phyloP scores from a whole-genome alignment of 2,113 vertebrate species.

The Arizona elegans region DNA sequence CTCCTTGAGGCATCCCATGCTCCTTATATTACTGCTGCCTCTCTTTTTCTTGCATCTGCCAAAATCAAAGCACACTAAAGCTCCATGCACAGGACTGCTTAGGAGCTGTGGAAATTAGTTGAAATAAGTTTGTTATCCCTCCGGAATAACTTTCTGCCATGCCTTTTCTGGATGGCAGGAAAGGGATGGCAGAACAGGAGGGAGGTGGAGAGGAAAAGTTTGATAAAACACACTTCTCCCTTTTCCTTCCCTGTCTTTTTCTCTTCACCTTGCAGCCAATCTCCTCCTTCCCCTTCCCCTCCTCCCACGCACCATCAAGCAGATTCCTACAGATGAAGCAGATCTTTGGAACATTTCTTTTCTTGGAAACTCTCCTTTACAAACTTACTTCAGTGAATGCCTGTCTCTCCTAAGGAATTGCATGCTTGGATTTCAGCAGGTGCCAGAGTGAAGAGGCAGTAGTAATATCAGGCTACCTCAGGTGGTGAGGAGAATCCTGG shows the following conservation, averaged over 20 bases:
- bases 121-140: not conserved
- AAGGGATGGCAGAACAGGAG: not conserved
- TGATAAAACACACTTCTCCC: not conserved
- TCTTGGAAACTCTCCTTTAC: not conserved
- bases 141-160: not conserved
- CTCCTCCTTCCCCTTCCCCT: not conserved
- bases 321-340: not conserved
- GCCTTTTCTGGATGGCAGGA: not conserved
- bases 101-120: not conserved
- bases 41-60: not conserved
- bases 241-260: not conserved
- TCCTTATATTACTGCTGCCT: not conserved
- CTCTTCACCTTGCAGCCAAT: not conserved
- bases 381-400: not conserved
- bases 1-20: not conserved
- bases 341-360: not conserved
- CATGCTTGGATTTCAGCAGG: not conserved
- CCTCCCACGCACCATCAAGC: not conserved
- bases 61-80: not conserved
- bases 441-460: not conserved
- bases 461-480: not conserved
- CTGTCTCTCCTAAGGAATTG: not conserved
- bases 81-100: not conserved
- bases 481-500: not conserved
- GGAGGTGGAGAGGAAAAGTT: not conserved